A percentile compares a stretch with the other conserved stretches of the same genome.
Evolutionary conservation across 2,797 vertebrate species (phyloP).

Genomic region (Scolopax bukidnonensis): DNA sequence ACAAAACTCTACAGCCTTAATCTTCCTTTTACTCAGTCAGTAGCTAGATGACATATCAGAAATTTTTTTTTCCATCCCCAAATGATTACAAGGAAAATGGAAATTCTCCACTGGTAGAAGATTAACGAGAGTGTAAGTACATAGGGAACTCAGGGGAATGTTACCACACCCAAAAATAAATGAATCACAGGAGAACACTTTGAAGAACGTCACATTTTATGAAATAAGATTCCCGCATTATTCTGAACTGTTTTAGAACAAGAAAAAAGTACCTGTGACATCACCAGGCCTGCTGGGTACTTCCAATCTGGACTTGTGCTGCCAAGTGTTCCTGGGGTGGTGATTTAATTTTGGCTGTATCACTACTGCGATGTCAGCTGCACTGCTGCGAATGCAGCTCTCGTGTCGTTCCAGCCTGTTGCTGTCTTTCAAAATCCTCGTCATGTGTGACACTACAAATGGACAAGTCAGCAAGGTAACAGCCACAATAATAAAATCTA

Average conservation of each 20-base stretch:
- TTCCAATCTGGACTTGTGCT: neutral
- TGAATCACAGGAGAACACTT: neutral
- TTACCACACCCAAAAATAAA: neutral
- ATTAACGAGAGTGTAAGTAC: neutral
- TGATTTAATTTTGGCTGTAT: conserved; percentile 50
- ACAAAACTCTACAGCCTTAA: neutral
- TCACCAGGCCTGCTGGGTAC: neutral
- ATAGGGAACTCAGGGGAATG: neutral
- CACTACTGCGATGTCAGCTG: conserved; percentile 29
- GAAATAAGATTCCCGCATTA: neutral
- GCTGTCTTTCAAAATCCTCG: conserved; percentile 56
- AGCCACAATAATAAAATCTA: neutral
- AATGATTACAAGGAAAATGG: neutral
- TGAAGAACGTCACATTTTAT: neutral
- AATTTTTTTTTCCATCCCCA: neutral
- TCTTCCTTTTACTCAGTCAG: neutral
- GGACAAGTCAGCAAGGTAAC: neutral
- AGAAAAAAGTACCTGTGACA: neutral
- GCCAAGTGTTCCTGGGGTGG: neutral
- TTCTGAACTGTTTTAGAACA: neutral
- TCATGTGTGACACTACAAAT: neutral
- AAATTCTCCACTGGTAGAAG: neutral
- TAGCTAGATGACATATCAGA: neutral
- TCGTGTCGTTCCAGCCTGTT: neutral
- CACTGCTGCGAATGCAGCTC: neutral